Evolutionary conservation across 2,113 vertebrate species (phyloP).

Genomic region (Nycticorax nycticorax): DNA sequence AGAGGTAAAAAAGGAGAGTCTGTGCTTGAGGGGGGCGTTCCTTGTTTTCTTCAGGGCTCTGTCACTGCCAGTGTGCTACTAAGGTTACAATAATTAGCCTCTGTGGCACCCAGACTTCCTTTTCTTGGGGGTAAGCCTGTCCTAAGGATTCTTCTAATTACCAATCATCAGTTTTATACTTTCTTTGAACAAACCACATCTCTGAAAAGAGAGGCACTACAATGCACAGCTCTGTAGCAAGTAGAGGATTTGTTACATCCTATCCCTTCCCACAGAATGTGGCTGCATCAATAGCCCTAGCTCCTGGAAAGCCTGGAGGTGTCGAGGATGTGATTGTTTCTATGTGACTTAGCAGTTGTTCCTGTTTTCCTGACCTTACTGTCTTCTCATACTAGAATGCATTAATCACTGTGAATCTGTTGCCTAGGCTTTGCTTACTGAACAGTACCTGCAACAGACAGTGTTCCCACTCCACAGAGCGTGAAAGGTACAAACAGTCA

Average conservation of each 20-base stretch:
- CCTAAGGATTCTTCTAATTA: not conserved
- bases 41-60: not conserved
- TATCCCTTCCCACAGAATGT: not conserved
- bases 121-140: not conserved
- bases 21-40: not conserved
- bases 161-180: not conserved
- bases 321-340: not conserved
- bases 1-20: not conserved
- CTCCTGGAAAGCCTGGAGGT: not conserved
- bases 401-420: not conserved
- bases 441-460: not conserved
- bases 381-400: not conserved
- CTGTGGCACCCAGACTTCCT: not conserved
- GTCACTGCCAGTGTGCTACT: not conserved
- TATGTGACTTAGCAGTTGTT: not conserved
- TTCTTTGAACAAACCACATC: not conserved
- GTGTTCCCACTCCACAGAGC: not conserved
- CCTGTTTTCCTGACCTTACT: not conserved
- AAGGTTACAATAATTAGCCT: not conserved
- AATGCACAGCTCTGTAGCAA: not conserved
- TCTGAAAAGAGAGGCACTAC: not conserved
- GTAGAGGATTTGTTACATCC: not conserved
- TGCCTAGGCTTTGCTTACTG: slow-evolving; percentile 16
- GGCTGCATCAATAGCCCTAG: not conserved
- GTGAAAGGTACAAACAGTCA: not conserved